Percentiles rank a stretch among this genome's conserved stretches.
Conservation (phyloP, 2,797 vertebrate genomes). For the Chelonia mydas region DNA sequence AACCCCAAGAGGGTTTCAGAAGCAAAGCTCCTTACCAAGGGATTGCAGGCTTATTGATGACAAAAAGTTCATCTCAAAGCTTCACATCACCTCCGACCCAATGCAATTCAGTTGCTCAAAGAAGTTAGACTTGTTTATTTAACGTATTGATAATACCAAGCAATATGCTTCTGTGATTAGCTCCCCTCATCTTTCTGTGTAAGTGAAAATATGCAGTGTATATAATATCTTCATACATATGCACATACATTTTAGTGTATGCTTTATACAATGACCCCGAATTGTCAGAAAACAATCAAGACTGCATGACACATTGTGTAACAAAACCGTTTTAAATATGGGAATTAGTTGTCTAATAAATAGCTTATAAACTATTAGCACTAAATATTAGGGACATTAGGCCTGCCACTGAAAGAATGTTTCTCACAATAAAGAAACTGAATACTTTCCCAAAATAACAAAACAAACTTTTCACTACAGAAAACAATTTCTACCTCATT, state of each 20-base stretch:
- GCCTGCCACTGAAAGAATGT: not conserved
- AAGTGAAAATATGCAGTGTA: not conserved
- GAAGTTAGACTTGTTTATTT: constrained; percentile 45
- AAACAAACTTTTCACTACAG: not conserved
- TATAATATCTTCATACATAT: not conserved
- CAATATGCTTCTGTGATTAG: not conserved
- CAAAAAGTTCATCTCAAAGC: constrained; percentile 60
- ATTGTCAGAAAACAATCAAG: not conserved
- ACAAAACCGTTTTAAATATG: not conserved
- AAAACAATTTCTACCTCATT: not conserved
- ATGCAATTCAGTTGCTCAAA: constrained; percentile 22
- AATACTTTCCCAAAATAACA: not conserved
- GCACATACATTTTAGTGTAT: not conserved
- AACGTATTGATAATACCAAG: constrained; percentile 36
- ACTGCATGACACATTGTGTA: not conserved
- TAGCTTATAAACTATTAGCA: not conserved
- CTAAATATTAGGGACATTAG: not conserved
- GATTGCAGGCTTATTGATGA: constrained; percentile 68
- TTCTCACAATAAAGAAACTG: too few species aligned
- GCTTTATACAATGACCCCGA: not conserved
- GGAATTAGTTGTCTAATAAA: not conserved
- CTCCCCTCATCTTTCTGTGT: not conserved
- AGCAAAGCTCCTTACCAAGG: constrained; percentile 73
- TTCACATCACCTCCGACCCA: not conserved
- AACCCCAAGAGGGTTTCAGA: constrained; percentile 59